These are phyloP conservation scores for Paramormyrops kingsleyae DNA, from an alignment of 2,113 vertebrate genomes.

Conservation along the genomic window DNA sequence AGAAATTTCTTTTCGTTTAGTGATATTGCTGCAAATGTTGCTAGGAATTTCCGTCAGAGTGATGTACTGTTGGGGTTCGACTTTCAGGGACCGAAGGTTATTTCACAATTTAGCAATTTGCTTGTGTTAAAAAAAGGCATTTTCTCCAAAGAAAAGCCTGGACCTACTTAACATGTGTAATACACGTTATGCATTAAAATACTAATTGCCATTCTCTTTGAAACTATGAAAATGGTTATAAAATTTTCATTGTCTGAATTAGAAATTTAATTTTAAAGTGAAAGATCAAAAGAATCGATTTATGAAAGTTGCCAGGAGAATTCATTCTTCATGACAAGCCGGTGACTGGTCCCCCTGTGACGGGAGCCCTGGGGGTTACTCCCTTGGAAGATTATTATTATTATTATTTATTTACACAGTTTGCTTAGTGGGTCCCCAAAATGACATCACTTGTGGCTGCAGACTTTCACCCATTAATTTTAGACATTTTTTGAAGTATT, in stretches of 20 bases:
- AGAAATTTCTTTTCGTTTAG: not conserved
- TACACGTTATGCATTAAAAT: conserved; percentile 33
- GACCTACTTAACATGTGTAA: conserved; percentile 48
- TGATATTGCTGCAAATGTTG: not conserved
- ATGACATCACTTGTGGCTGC: not conserved
- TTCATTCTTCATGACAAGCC: conserved; percentile 63
- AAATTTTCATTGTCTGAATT: conserved; percentile 55
- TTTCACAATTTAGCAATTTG: conserved; percentile 40
- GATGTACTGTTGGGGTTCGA: conserved; percentile 22
- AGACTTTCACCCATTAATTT: not conserved
- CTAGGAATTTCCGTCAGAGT: not conserved
- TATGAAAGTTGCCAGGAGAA: conserved; percentile 46
- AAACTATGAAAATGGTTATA: conserved; percentile 54
- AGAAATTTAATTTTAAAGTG: conserved; percentile 57
- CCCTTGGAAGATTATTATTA: not conserved
- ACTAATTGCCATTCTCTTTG: conserved; percentile 47
- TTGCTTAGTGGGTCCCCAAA: not conserved
- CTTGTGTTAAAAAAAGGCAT: conserved; percentile 38
- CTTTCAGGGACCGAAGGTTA: conserved; percentile 48
- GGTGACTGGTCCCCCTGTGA: conserved; percentile 46
- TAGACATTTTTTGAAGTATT: not conserved
- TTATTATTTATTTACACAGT: not conserved
- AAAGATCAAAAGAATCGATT: conserved; percentile 56
- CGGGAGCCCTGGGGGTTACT: conserved; percentile 35
- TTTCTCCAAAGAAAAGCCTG: conserved; percentile 35